phyloP scores from a whole-genome alignment of 2,888 invertebrate genomes.

The Drosophila koepferae region DNA sequence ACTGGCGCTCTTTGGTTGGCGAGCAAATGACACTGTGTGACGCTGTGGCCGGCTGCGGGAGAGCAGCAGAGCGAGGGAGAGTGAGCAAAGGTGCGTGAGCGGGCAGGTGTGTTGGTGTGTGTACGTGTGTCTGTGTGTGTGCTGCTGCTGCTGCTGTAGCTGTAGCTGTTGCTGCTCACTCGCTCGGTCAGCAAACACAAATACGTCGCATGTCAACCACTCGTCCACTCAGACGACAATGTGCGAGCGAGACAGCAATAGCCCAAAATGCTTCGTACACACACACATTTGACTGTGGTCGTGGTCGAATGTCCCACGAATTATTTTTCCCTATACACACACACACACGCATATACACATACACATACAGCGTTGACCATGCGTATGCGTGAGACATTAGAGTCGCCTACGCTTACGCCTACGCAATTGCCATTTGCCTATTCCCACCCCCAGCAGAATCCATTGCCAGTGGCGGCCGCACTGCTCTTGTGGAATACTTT shows the following conservation, averaged over 20 bases:
- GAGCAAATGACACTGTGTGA: conserved; percentile 67
- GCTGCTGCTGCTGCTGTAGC: conserved; percentile 10
- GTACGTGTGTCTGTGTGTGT: conserved; percentile 11
- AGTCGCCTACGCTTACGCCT: conserved; percentile 12
- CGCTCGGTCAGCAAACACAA: conserved; percentile 75
- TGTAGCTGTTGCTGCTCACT: conserved; percentile 31
- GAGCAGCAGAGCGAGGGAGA: conserved; percentile 16
- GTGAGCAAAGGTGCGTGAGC: conserved; percentile 40
- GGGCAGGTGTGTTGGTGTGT: conserved; percentile 55
- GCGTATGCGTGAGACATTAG: conserved; percentile 26
- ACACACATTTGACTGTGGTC: conserved; percentile 26
- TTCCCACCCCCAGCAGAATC: conserved; percentile 7
- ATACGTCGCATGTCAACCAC: conserved; percentile 82
- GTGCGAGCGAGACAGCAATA: conserved; percentile 59
- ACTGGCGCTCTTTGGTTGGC: conserved; percentile 62
- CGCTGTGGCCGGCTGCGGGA: conserved; percentile 41
- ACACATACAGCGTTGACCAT: conserved; percentile 25
- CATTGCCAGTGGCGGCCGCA: not conserved
- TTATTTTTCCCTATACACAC: conserved; percentile 37
- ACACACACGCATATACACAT: not conserved
- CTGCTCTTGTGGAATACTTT: conserved; percentile 27
- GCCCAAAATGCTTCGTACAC: conserved; percentile 41
- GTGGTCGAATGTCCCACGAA: conserved; percentile 43
- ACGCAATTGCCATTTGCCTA: not conserved
- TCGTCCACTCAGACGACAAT: conserved; percentile 80